Evolutionary conservation across 2,113 vertebrate species (phyloP).

Genomic region (Gallinago jamesoni): DNA sequence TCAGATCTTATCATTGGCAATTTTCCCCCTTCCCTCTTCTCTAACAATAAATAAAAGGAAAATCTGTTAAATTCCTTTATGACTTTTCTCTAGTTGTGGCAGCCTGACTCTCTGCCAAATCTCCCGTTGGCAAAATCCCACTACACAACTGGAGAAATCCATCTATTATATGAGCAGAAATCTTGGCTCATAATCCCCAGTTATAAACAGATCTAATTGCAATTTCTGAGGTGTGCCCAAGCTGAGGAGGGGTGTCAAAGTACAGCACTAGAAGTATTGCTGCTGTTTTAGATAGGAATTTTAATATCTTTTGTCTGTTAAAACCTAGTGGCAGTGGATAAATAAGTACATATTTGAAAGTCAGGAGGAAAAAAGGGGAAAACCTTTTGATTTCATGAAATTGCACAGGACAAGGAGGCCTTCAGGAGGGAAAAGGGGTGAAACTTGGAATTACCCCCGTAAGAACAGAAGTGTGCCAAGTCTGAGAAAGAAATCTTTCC

Average conservation of each 20-base stretch:
- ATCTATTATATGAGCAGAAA: not conserved
- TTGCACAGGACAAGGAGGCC: not conserved
- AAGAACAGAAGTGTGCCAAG: not conserved
- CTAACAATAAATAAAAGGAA: not conserved
- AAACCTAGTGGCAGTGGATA: not conserved
- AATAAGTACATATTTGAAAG: not conserved
- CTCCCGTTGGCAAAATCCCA: slow-evolving; percentile 14
- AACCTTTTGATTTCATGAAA: not conserved
- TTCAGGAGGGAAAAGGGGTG: not conserved
- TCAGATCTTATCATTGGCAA: not conserved
- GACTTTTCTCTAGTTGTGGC: not conserved
- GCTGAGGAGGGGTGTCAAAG: not conserved
- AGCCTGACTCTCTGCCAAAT: not conserved
- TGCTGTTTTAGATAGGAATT: not conserved
- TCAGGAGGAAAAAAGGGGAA: not conserved
- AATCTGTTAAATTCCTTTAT: not conserved
- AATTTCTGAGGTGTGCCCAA: not conserved
- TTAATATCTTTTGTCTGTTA: not conserved
- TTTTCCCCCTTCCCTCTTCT: not conserved
- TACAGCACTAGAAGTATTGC: not conserved
- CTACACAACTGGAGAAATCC: not conserved
- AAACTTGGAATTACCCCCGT: not conserved
- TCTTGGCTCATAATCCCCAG: not conserved
- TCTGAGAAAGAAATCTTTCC: not conserved
- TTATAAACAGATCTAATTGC: not conserved